These are phyloP conservation scores for Epirrhoe tristata DNA, from an alignment of 2,888 invertebrate genomes.

Conservation along the genomic window DNA sequence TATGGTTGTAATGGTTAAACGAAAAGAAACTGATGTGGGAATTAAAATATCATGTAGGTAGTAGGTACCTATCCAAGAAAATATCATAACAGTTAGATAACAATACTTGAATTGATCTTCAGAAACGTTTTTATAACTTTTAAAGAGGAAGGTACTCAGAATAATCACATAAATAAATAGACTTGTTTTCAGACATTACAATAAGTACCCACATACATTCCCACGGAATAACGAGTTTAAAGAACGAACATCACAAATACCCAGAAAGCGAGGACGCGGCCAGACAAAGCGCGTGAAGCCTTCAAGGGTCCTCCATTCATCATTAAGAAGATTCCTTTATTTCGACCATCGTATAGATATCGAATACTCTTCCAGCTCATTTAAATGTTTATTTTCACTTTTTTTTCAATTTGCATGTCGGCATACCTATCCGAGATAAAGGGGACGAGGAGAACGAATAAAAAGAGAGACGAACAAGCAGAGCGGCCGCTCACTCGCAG, in stretches of 20 bases:
- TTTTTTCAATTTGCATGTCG: slow-evolving; percentile 75
- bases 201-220: slow-evolving; percentile 48
- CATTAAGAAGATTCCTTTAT: slow-evolving; percentile 76
- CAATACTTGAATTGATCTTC: too few relatives aligned
- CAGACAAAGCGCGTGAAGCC: slow-evolving; percentile 67
- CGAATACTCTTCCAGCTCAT: slow-evolving; percentile 80
- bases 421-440: slow-evolving; percentile 81
- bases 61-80: not conserved
- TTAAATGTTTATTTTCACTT: slow-evolving; percentile 74
- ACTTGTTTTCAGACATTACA: slow-evolving; percentile 21
- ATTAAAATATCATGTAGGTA: not conserved
- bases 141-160: not conserved
- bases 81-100: too few relatives aligned
- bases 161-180: slow-evolving; percentile 6
- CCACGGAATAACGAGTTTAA: slow-evolving; percentile 60
- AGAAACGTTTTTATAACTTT: not conserved
- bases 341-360: slow-evolving; percentile 71
- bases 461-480: slow-evolving; percentile 78
- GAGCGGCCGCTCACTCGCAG: slow-evolving; percentile 80
- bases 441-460: slow-evolving; percentile 71
- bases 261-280: slow-evolving; percentile 53
- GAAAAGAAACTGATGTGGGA: slow-evolving; percentile 5
- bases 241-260: slow-evolving; percentile 56
- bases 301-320: slow-evolving; percentile 72
- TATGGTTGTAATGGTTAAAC: slow-evolving; percentile 33